A percentile compares a stretch with the other conserved stretches of the same genome.
Evolutionary conservation across 2,888 invertebrate genomes (phyloP).

Genomic region (Lomographa bimaculata): DNA sequence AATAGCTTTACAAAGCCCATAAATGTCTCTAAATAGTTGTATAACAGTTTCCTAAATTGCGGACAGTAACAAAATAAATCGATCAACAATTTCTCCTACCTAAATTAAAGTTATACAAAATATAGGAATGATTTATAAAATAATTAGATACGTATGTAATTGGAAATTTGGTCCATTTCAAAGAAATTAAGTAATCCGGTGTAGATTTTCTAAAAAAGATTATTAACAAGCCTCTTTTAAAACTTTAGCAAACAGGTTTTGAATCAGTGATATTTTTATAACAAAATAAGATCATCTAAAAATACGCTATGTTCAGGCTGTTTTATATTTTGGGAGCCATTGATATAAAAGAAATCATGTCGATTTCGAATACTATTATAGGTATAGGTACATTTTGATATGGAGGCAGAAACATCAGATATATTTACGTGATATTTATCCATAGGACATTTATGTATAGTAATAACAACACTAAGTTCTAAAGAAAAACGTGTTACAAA

Average conservation of each 20-base stretch:
- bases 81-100: slow-evolving; percentile 13
- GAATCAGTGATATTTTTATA: slow-evolving; percentile 59
- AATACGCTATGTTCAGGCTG: slow-evolving; percentile 60
- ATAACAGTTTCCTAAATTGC: slow-evolving; percentile 11
- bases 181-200: slow-evolving; percentile 33
- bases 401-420: slow-evolving; percentile 47
- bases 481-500: slow-evolving; percentile 48
- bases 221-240: slow-evolving; percentile 62
- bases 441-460: slow-evolving; percentile 50
- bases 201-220: slow-evolving; percentile 40
- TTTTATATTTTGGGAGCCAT: slow-evolving; percentile 43
- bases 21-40: slow-evolving; percentile 9
- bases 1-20: slow-evolving; percentile 4
- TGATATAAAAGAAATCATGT: slow-evolving; percentile 54
- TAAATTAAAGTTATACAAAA: slow-evolving; percentile 22
- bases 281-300: slow-evolving; percentile 80
- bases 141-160: slow-evolving; percentile 26
- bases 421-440: slow-evolving; percentile 47
- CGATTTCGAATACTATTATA: slow-evolving; percentile 49
- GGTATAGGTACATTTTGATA: slow-evolving; percentile 34
- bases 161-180: slow-evolving; percentile 36
- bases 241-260: slow-evolving; percentile 56
- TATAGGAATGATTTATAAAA: slow-evolving; percentile 22
- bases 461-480: slow-evolving; percentile 51
- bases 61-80: slow-evolving; percentile 22